These are phyloP conservation scores for Drosophila kanapiae DNA, from an alignment of 1,140 invertebrate species.

Conservation along the genomic window DNA sequence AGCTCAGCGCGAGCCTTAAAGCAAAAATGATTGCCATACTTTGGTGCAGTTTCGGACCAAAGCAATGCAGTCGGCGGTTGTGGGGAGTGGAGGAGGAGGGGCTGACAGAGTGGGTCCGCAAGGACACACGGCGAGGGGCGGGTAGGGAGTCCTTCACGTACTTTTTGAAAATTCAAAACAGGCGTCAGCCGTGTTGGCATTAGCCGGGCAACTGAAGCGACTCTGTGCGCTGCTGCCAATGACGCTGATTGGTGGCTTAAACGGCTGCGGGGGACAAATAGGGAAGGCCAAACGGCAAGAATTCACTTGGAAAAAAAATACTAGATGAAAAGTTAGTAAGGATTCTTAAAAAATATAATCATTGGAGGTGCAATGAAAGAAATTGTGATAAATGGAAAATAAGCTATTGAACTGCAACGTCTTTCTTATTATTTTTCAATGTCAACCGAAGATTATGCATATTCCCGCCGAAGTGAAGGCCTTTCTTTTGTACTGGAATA, in stretches of 20 bases:
- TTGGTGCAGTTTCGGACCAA: conserved; percentile 69
- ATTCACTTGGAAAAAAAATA: conserved; percentile 16
- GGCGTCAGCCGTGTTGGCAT: conserved; percentile 74
- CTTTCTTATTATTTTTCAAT: too few species aligned
- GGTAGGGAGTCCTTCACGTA: conserved; percentile 64
- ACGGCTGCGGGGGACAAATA: conserved; percentile 35
- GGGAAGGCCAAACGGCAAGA: not conserved
- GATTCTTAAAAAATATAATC: not conserved
- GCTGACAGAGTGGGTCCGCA: not conserved
- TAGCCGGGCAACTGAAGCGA: conserved; percentile 57
- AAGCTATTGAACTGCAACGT: too few species aligned
- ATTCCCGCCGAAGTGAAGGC: too few species aligned
- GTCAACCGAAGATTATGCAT: too few species aligned
- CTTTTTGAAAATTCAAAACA: conserved; percentile 84
- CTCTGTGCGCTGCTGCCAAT: conserved; percentile 51
- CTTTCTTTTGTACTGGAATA: too few species aligned
- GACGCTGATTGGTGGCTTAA: conserved; percentile 83
- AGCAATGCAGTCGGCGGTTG: conserved; percentile 52
- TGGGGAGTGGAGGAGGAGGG: not conserved
- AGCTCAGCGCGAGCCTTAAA: conserved; percentile 69
- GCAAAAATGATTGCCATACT: conserved; percentile 84
- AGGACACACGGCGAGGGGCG: not conserved
- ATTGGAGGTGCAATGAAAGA: too few species aligned
- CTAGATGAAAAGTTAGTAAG: not conserved
- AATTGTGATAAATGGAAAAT: too few species aligned